These are phyloP conservation scores for Ophioninae sp. DNA, from an alignment of 2,888 invertebrate genomes.

Conservation along the genomic window DNA sequence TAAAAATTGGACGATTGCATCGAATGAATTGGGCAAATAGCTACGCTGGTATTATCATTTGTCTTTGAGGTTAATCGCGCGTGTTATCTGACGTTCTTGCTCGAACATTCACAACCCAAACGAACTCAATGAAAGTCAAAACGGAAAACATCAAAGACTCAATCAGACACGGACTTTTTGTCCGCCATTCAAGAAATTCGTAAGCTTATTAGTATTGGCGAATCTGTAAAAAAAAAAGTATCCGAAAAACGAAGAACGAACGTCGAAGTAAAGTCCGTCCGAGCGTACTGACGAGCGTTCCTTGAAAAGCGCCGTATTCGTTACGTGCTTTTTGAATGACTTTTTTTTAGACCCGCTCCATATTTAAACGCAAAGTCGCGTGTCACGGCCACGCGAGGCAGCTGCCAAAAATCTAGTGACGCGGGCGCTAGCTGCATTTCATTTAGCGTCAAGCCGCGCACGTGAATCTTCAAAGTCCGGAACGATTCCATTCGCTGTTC, in stretches of 20 bases:
- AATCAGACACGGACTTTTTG: neutral
- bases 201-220: neutral
- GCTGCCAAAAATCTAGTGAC: constrained; percentile 65
- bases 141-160: neutral
- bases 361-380: constrained; percentile 67
- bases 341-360: constrained; percentile 59
- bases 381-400: constrained; percentile 66
- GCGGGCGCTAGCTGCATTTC: constrained; percentile 41
- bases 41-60: neutral
- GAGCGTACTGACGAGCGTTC: constrained; percentile 43
- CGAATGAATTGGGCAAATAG: neutral
- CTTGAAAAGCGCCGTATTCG: constrained; percentile 56
- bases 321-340: constrained; percentile 12
- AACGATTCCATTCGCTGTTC: neutral
- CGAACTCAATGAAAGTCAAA: neutral
- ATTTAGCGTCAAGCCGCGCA: constrained; percentile 50
- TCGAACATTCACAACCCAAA: neutral
- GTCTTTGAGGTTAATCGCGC: neutral
- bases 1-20: neutral
- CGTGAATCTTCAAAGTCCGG: constrained; percentile 29
- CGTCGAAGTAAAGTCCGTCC: neutral
- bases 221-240: neutral
- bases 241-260: neutral
- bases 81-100: neutral
- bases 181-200: neutral